These are phyloP conservation scores for Mormyrus lacerda DNA, from an alignment of 2,113 vertebrate species.

Conservation along the genomic window DNA sequence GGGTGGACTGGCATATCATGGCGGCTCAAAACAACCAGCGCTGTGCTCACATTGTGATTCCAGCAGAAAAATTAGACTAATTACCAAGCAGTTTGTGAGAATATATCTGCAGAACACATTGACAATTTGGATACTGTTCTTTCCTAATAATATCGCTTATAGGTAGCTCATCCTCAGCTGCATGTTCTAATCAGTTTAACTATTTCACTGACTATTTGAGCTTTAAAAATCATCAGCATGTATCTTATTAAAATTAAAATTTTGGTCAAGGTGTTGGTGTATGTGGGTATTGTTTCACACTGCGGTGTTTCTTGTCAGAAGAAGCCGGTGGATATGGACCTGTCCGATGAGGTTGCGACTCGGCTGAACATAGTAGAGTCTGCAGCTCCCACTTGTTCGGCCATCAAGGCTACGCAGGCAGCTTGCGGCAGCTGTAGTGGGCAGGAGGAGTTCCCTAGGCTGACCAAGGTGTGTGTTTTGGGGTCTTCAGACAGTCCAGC, in stretches of 20 bases:
- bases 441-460: slow-evolving; percentile 61
- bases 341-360: slow-evolving; percentile 74
- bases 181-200: neutral
- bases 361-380: slow-evolving; percentile 65
- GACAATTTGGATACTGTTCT: neutral
- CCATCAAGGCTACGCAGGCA: slow-evolving; percentile 39
- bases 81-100: neutral
- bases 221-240: neutral
- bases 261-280: neutral
- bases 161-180: neutral
- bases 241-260: neutral
- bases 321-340: slow-evolving; percentile 60
- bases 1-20: neutral
- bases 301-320: slow-evolving; percentile 43
- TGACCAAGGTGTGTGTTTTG: slow-evolving; percentile 53
- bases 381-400: slow-evolving; percentile 36
- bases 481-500: neutral
- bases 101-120: neutral
- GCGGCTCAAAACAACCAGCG: neutral
- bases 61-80: neutral
- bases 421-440: slow-evolving; percentile 41
- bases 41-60: neutral
- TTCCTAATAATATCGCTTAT: neutral
- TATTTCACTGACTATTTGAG: neutral
- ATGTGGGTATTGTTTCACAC: neutral